Percentiles rank a stretch among this genome's conserved stretches.
Evolutionary conservation across 2,113 vertebrate species (phyloP).

Genomic region (Phocoena sinus): DNA sequence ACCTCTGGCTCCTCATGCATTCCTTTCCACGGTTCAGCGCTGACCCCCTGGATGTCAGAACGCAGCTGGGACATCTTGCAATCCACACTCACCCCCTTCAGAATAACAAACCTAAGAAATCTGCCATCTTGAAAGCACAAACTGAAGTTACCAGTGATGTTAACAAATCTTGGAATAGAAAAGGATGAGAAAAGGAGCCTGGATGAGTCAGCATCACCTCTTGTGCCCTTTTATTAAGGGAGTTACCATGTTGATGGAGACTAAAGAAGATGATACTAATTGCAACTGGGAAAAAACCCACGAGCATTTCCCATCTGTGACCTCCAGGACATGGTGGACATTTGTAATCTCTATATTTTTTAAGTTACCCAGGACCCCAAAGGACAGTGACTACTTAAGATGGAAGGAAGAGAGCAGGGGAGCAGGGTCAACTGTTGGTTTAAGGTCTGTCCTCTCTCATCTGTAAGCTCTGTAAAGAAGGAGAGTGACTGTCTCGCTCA

Average conservation of each 20-base stretch:
- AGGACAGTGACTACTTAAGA: not conserved
- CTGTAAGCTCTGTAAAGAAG: not conserved
- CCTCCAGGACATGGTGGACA: rapidly evolving
- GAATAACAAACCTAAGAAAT: not conserved
- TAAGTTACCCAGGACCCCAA: not conserved
- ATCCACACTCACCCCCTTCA: not conserved
- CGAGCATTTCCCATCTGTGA: not conserved
- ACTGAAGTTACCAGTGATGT: not conserved
- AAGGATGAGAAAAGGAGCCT: not conserved
- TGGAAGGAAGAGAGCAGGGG: not conserved
- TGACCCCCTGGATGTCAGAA: not conserved
- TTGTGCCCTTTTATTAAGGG: not conserved
- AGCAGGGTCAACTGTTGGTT: rapidly evolving
- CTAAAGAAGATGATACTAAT: too few species aligned
- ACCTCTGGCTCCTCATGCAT: not conserved
- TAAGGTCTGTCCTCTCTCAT: too few species aligned
- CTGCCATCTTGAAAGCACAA: not conserved
- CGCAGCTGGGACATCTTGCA: too few species aligned
- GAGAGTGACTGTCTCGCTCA: rapidly evolving
- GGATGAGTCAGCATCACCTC: not conserved
- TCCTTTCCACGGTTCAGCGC: too few species aligned
- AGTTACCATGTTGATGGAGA: not conserved
- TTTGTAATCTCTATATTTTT: not conserved
- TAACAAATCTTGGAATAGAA: not conserved
- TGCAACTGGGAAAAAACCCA: not conserved